Percentiles rank a stretch among this genome's conserved stretches.
Conservation (phyloP, 2,113 vertebrate genomes). For the Turdus rufiventris region DNA sequence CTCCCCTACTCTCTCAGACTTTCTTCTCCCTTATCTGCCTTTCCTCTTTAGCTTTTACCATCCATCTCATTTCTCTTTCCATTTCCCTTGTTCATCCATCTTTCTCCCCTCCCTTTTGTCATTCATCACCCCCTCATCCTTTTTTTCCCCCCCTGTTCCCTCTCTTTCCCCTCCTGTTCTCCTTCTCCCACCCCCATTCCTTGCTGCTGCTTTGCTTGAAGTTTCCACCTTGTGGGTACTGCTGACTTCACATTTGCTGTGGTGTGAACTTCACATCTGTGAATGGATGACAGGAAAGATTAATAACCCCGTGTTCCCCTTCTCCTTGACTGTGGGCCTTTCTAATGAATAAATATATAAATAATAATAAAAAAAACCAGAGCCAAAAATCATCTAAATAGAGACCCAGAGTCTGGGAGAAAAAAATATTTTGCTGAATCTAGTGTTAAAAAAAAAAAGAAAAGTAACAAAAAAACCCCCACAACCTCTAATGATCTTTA, state of each 20-base stretch:
- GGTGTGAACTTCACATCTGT: conserved; percentile 95
- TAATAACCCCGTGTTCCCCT: conserved; percentile 86
- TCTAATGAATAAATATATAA: conserved; percentile 83
- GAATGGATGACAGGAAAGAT: conserved; percentile 97
- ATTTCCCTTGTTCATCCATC: conserved; percentile 11
- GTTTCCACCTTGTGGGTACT: conserved; percentile 87
- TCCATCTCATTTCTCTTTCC: conserved; percentile 31
- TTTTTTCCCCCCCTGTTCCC: neutral
- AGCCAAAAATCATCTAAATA: conserved; percentile 80
- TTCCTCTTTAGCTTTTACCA: conserved; percentile 50
- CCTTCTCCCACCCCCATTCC: conserved; percentile 3
- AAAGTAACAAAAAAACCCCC: neutral
- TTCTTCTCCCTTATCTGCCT: conserved; percentile 60
- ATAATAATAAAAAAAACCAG: conserved; percentile 52
- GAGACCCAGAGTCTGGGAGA: conserved; percentile 81
- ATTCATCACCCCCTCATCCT: neutral
- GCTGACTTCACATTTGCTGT: conserved; percentile 97
- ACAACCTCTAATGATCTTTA: conserved; percentile 77
- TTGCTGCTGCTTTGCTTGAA: conserved; percentile 75
- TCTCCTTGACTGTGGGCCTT: conserved; percentile 77
- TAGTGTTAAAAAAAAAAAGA: conserved; percentile 58
- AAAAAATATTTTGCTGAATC: conserved; percentile 92
- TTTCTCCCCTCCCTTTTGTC: conserved; percentile 1
- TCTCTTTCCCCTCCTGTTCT: neutral
- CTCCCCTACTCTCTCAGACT: conserved; percentile 45